Base-by-base conservation (phyloP, 2,113 vertebrate genomes). In the Aix galericulata region DNA sequence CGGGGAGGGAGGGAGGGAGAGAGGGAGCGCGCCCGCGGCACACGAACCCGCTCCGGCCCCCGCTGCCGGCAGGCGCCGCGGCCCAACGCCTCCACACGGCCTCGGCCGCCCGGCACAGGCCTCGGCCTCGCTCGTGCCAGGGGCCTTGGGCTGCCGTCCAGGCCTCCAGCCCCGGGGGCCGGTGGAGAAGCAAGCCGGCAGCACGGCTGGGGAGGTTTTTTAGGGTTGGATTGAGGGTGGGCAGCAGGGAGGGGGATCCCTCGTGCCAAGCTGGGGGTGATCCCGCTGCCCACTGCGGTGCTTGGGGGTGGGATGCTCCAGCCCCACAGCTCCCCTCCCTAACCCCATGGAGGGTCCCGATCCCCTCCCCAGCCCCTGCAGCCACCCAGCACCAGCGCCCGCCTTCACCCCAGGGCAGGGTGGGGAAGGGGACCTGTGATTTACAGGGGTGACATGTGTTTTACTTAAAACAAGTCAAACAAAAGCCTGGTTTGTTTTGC, bases 1-100 rank as follows among this genome's bases (percentile, higher is more conserved):
- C 36, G 69, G 46, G 88, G 88, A 86, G 59, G 93, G 92, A 56
- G 98, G 98, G 98, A 98, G 98, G 88, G 88, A 86, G 59, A 91
- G 92, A 56, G 98, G 98, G 98, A 98, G 98, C 97, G 96, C 96
- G 98, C 79, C 40, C 14, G n/a, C 98, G 98, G 98, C 99, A 99
- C 99, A 99, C 98, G 98, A 98, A 97, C 97, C 98, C 92, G 97
- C 98, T 97, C 98, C 96, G 94, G 98, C 86, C 88, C 97, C 96
- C 74, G 95, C 98, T 97, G 59, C 59, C 59, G 98, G 98, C 97
- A 98, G 97, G 98, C 97, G 92, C 64, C 17, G 81, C 31, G 82
- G 71, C 82, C 21, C 17, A 97, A 98, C 96, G 98, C 98, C 98
- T 97, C 64, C 55, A 26, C 44, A 13, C 9, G 9, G 27, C 73